phyloP scores from a whole-genome alignment of 2,888 invertebrate genomes.

The Stegana nigrithorax region DNA sequence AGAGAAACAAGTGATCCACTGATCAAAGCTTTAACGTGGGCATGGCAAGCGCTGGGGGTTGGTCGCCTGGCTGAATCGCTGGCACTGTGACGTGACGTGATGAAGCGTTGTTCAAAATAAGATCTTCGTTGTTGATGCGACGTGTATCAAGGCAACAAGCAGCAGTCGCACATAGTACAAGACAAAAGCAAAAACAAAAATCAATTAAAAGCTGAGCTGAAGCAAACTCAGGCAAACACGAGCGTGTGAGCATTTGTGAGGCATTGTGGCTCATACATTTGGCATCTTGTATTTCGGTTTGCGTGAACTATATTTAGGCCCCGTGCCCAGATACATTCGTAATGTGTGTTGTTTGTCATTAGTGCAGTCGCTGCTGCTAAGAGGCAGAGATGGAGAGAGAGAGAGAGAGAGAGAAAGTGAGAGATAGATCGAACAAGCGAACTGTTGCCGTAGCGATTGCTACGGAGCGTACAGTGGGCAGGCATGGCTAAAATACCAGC shows the following conservation, averaged over 20 bases:
- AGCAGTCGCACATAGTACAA: background rate
- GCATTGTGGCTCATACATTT: background rate
- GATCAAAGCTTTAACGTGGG: too few relatives aligned
- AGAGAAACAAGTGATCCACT: too few relatives aligned
- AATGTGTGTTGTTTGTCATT: background rate
- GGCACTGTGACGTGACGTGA: background rate
- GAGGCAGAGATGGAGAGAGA: slow-evolving; percentile 1
- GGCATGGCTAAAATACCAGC: too few relatives aligned
- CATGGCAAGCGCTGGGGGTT: too few relatives aligned
- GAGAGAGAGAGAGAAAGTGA: slow-evolving; percentile 17
- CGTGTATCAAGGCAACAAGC: too few relatives aligned
- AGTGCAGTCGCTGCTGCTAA: background rate
- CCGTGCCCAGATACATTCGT: slow-evolving; percentile 65
- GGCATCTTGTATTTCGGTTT: slow-evolving; percentile 68
- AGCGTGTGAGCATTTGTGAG: background rate
- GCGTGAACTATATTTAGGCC: slow-evolving; percentile 64
- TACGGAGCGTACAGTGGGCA: background rate
- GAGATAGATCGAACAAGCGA: slow-evolving; percentile 28
- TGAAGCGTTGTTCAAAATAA: background rate
- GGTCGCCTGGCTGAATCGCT: too few relatives aligned
- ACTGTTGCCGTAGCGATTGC: slow-evolving; percentile 32
- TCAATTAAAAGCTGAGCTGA: too few relatives aligned
- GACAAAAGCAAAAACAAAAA: background rate
- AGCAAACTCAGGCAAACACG: background rate
- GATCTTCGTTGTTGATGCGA: too few relatives aligned